Percentiles rank a stretch among this genome's conserved stretches.
phyloP scores from a whole-genome alignment of 2,113 vertebrate genomes.

The Tricholaema leucomelas region DNA sequence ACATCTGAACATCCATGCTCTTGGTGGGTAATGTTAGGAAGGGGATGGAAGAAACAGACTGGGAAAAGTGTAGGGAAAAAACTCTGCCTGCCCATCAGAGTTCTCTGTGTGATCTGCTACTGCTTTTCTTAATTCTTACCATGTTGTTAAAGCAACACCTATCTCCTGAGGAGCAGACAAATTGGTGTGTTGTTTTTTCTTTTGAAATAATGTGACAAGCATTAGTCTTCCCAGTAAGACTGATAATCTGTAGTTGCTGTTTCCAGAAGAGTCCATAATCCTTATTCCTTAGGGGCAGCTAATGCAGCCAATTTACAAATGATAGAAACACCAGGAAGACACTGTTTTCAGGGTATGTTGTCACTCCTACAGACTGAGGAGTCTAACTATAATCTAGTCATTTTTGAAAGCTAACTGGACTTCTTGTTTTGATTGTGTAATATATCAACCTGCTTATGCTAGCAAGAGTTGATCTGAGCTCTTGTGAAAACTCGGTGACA shows the following conservation, averaged over 20 bases:
- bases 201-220: neutral
- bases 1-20: neutral
- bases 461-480: neutral
- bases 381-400: accelerated
- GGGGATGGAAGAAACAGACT: neutral
- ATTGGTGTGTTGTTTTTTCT: neutral
- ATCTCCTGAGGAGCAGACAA: neutral
- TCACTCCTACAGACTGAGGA: neutral
- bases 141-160: neutral
- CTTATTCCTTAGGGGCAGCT: neutral
- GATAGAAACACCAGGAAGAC: neutral
- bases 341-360: neutral
- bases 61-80: neutral
- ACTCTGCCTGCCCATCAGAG: neutral
- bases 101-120: neutral
- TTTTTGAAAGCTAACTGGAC: neutral
- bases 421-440: neutral
- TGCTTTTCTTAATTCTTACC: neutral
- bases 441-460: neutral
- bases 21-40: neutral
- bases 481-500: neutral
- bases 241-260: neutral
- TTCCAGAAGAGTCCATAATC: neutral
- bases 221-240: neutral
- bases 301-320: neutral